phyloP scores from a whole-genome alignment of 2,888 invertebrate species.

The Maniola hyperantus region DNA sequence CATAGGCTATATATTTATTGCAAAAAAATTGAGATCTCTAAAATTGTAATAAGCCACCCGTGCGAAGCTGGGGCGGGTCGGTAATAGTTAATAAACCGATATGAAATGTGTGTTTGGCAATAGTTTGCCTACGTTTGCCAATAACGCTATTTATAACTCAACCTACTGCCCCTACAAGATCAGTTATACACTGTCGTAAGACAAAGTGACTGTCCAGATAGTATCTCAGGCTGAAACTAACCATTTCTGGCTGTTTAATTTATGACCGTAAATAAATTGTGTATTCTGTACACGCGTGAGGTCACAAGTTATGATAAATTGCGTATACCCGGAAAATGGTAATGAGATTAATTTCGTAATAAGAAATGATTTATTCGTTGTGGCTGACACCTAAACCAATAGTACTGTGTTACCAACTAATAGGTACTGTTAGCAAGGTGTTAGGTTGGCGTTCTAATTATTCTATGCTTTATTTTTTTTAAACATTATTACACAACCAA shows the following conservation, averaged over 20 bases:
- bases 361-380: constrained; percentile 15
- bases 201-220: constrained; percentile 46
- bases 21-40: too few relatives aligned
- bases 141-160: constrained; percentile 19
- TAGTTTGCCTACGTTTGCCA: constrained; percentile 13
- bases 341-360: constrained; percentile 11
- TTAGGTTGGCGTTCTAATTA: too few relatives aligned
- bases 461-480: too few relatives aligned
- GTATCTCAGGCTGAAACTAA: constrained; percentile 49
- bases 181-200: constrained; percentile 20
- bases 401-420: neutral
- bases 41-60: neutral
- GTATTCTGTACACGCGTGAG: constrained; percentile 58
- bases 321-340: constrained; percentile 40
- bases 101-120: constrained; percentile 9
- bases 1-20: too few relatives aligned
- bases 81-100: constrained; percentile 1
- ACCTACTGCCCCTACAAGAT: constrained; percentile 19
- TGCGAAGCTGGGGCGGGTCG: too few relatives aligned
- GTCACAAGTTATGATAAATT: constrained; percentile 57
- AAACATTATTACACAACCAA: too few relatives aligned
- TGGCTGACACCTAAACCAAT: neutral
- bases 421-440: too few relatives aligned
- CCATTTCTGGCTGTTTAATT: constrained; percentile 40
- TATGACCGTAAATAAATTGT: constrained; percentile 51